phyloP scores from a whole-genome alignment of 1,140 invertebrate genomes.

The Drosophila seguyi region DNA sequence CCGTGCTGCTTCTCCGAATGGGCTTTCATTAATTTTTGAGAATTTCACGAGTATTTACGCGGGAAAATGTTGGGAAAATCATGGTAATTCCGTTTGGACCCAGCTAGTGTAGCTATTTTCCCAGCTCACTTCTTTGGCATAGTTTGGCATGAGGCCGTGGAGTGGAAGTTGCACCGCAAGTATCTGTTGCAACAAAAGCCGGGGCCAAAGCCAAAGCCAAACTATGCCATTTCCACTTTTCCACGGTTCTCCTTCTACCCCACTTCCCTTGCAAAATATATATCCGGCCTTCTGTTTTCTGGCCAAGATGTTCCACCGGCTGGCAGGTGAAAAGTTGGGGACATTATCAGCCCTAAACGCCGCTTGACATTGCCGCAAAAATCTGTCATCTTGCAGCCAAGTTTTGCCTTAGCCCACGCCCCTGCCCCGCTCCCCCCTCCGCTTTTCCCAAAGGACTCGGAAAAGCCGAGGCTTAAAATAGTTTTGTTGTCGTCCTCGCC shows the following conservation, averaged over 20 bases:
- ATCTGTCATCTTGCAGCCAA: slow-evolving; percentile 49
- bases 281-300: slow-evolving; percentile 1
- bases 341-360: slow-evolving; percentile 64
- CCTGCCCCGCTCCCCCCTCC: too few species aligned
- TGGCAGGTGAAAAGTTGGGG: slow-evolving; percentile 29
- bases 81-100: background rate
- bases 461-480: slow-evolving; percentile 22
- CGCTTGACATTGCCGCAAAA: slow-evolving; percentile 47
- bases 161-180: slow-evolving; percentile 59
- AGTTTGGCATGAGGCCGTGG: slow-evolving; percentile 48
- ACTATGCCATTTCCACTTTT: slow-evolving; percentile 41
- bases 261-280: background rate
- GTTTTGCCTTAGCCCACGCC: slow-evolving; percentile 7
- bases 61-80: slow-evolving; percentile 4
- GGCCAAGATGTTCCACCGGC: slow-evolving; percentile 14
- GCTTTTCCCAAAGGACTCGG: background rate
- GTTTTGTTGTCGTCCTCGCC: slow-evolving; percentile 21
- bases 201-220: slow-evolving; percentile 14
- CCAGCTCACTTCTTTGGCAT: slow-evolving; percentile 53
- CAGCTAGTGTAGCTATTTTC: slow-evolving; percentile 29
- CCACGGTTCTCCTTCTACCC: too few species aligned
- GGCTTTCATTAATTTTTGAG: slow-evolving; percentile 23
- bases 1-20: background rate
- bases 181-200: slow-evolving; percentile 49
- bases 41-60: background rate